Percentiles rank a stretch among this genome's conserved stretches.
Conservation (phyloP, 1,140 invertebrate species). For the Colletes gigas region DNA sequence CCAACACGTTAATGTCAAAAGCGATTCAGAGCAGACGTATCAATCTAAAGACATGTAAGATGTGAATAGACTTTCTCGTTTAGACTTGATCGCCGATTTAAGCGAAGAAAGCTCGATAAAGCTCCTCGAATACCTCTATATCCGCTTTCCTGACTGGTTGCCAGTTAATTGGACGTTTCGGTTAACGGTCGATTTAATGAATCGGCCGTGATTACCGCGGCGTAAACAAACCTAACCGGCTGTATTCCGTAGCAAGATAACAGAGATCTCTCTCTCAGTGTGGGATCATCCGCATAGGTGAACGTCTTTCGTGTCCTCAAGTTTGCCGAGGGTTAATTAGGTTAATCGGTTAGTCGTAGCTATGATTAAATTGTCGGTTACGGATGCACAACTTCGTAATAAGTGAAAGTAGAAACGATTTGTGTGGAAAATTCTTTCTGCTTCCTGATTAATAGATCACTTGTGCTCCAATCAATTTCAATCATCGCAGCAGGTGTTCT, state of each 20-base stretch:
- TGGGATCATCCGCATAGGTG: neutral
- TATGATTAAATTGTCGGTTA: slow-evolving; percentile 27
- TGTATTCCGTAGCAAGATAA: neutral
- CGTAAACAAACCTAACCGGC: slow-evolving; percentile 31
- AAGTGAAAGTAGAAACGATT: neutral
- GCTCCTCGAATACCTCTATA: neutral
- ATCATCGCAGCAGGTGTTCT: neutral
- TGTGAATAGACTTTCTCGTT: slow-evolving; percentile 1
- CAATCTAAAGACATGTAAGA: neutral
- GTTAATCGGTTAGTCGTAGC: slow-evolving; percentile 22
- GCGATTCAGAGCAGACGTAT: neutral
- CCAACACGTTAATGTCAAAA: neutral
- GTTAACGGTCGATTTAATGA: slow-evolving; percentile 49
- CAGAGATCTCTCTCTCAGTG: slow-evolving; percentile 1
- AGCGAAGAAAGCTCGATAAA: slow-evolving; percentile 15
- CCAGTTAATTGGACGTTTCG: slow-evolving; percentile 51
- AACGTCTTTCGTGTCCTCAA: neutral
- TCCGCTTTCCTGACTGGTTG: slow-evolving; percentile 1
- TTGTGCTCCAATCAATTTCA: neutral
- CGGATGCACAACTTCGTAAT: neutral
- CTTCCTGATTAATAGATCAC: neutral
- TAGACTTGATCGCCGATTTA: slow-evolving; percentile 10
- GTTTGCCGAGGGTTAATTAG: slow-evolving; percentile 39
- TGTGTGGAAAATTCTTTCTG: neutral
- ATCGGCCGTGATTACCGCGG: slow-evolving; percentile 45